These are phyloP conservation scores for Acrocephalus kingi DNA, from an alignment of 2,113 vertebrate species.

Conservation along the genomic window DNA sequence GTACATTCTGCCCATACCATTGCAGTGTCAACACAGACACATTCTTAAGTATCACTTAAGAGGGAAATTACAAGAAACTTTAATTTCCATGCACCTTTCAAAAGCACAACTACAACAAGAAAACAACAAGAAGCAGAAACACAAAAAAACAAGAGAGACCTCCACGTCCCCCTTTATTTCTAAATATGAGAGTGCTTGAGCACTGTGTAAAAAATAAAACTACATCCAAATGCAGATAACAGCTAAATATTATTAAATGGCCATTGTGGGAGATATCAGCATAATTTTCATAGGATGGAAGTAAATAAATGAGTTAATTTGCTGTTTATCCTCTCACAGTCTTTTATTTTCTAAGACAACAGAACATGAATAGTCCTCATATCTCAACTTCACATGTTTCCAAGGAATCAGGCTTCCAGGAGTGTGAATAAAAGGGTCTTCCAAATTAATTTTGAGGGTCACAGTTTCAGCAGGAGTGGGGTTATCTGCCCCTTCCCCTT, in stretches of 20 bases:
- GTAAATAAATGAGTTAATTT: background rate
- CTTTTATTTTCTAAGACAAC: background rate
- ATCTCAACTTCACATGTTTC: background rate
- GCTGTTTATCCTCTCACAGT: background rate
- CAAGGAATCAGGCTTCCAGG: background rate
- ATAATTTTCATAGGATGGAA: background rate
- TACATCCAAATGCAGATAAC: background rate
- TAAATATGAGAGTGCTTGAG: background rate
- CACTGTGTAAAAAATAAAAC: background rate
- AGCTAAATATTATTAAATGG: background rate
- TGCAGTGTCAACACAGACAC: background rate
- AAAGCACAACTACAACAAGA: background rate
- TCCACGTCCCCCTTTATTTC: background rate
- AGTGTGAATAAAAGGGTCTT: background rate
- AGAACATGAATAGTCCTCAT: background rate
- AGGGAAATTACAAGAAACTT: background rate
- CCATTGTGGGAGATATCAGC: background rate
- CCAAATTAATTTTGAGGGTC: background rate
- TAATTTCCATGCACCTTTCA: background rate
- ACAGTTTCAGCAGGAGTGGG: background rate
- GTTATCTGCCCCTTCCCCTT: background rate
- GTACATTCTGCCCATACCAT: background rate
- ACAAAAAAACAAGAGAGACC: background rate
- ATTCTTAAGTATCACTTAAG: background rate
- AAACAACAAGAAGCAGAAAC: background rate